These are phyloP conservation scores for Aphis craccivora DNA, from an alignment of 1,140 invertebrate species.

Conservation along the genomic window DNA sequence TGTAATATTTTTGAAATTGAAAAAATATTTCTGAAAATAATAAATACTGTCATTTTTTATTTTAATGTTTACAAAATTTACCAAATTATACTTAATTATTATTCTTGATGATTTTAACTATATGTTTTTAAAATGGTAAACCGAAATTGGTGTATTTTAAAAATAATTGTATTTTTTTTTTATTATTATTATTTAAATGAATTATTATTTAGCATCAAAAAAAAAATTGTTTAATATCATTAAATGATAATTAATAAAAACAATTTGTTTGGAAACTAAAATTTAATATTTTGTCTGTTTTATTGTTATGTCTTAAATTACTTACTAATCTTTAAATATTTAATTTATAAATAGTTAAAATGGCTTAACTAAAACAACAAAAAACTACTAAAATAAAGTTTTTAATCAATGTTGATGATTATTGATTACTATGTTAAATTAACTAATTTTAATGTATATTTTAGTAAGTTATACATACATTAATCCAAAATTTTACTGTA, in stretches of 20 bases:
- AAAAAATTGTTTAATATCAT: background rate
- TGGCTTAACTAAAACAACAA: background rate
- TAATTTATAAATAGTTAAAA: background rate
- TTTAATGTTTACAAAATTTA: background rate
- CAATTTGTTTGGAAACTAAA: background rate
- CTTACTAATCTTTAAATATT: too few species aligned
- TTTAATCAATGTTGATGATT: background rate
- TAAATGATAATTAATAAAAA: background rate
- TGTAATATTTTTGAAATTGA: background rate
- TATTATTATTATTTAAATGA: too few species aligned
- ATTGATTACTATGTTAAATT: background rate
- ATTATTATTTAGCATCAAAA: constrained; percentile 31
- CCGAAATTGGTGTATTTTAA: too few species aligned
- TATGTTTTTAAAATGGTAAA: background rate
- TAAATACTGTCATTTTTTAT: background rate
- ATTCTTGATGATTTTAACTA: background rate
- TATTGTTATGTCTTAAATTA: background rate
- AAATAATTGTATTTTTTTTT: background rate
- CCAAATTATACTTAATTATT: background rate
- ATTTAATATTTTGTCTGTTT: background rate
- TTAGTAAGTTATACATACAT: too few species aligned
- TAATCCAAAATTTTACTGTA: background rate
- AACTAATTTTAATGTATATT: background rate
- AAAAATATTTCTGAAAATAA: background rate
- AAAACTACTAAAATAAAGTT: too few species aligned